Conservation (phyloP, 2,888 invertebrate genomes). For the Parnassius mnemosyne region DNA sequence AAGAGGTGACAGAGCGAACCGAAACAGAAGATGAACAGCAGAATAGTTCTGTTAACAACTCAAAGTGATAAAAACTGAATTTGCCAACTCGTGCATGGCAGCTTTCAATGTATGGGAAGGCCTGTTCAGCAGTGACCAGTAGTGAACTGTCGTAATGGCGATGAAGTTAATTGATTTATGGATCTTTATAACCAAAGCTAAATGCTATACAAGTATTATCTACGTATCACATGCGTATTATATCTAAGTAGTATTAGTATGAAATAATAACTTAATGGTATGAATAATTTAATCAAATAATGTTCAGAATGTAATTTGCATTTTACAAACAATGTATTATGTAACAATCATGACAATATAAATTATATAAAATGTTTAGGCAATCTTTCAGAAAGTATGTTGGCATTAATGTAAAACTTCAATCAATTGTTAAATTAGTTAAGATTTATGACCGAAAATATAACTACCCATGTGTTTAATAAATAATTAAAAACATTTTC, state of each 20-base stretch:
- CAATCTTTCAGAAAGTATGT: constrained; percentile 69
- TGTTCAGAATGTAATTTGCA: constrained; percentile 41
- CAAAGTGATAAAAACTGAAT: too few species aligned
- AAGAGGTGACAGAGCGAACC: too few species aligned
- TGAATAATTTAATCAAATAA: constrained; percentile 31
- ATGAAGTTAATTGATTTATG: constrained; percentile 36
- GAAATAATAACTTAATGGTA: constrained; percentile 29
- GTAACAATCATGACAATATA: constrained; percentile 69
- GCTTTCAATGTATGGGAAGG: too few species aligned
- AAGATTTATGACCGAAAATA: constrained; percentile 51
- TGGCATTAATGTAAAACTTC: constrained; percentile 57
- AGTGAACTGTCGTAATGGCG: too few species aligned
- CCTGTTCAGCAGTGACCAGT: too few species aligned
- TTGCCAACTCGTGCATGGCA: too few species aligned
- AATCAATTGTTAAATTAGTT: constrained; percentile 67
- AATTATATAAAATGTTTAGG: constrained; percentile 70
- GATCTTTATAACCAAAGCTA: constrained; percentile 60
- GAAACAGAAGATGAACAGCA: too few species aligned
- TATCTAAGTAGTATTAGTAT: constrained; percentile 42
- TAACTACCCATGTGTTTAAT: constrained; percentile 58
- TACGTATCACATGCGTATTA: constrained; percentile 11
- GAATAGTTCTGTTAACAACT: too few species aligned
- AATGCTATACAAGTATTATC: constrained; percentile 46
- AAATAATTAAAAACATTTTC: constrained; percentile 56
- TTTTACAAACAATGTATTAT: constrained; percentile 44